These are phyloP conservation scores for Mayetiola destructor DNA, from an alignment of 2,888 invertebrate species.

Conservation along the genomic window DNA sequence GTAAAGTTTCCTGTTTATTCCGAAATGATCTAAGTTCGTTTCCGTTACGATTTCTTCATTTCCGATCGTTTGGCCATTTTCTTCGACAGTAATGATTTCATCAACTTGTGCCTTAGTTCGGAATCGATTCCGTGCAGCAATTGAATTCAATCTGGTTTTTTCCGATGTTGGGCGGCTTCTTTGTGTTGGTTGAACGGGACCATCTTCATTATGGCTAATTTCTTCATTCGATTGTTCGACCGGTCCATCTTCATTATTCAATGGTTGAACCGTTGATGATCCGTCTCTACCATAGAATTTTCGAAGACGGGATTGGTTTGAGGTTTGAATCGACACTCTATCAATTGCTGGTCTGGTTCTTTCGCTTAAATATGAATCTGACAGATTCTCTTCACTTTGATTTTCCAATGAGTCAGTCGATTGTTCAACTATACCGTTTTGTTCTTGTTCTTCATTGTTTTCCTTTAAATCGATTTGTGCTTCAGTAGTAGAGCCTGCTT, in stretches of 20 bases:
- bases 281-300: too few species aligned
- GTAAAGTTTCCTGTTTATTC: background rate
- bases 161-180: background rate
- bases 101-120: background rate
- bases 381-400: too few species aligned
- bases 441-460: too few species aligned
- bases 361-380: too few species aligned
- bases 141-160: background rate
- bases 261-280: background rate
- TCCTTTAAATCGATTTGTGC: too few species aligned
- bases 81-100: background rate
- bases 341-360: too few species aligned
- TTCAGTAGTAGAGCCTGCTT: too few species aligned
- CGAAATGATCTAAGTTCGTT: background rate
- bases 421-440: too few species aligned
- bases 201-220: too few species aligned
- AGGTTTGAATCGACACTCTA: too few species aligned
- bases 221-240: background rate
- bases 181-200: background rate
- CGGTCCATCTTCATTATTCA: background rate
- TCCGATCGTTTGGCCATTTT: background rate
- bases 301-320: too few species aligned
- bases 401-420: too few species aligned
- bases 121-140: background rate
- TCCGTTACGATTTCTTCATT: background rate